phyloP scores from a whole-genome alignment of 2,888 invertebrate genomes.

The Callimorpha dominula region DNA sequence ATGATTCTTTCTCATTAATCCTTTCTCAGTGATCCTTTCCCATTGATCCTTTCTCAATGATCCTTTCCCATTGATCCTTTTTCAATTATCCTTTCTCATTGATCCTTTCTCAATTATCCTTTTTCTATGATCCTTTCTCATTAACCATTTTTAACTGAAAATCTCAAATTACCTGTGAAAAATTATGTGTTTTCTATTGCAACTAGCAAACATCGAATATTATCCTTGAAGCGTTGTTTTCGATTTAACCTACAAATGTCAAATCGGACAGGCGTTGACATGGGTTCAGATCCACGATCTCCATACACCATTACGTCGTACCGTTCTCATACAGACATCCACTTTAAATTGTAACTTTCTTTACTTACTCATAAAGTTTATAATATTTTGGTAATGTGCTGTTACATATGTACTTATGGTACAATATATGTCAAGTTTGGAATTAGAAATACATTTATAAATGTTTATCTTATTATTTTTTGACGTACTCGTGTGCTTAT shows the following conservation, averaged over 20 bases:
- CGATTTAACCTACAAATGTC: conserved; percentile 19
- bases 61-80: no score
- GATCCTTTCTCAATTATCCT: no score
- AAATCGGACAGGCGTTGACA: conserved; percentile 31
- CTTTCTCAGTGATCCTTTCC: no score
- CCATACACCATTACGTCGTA: conserved; percentile 8
- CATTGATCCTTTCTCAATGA: no score
- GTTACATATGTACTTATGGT: neutral
- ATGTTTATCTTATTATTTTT: neutral
- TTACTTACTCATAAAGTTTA: conserved; percentile 6
- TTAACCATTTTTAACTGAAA: no score
- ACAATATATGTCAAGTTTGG: conserved; percentile 10
- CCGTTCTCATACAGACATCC: conserved; percentile 3
- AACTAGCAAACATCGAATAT: neutral
- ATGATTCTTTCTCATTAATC: no score
- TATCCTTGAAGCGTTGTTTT: neutral
- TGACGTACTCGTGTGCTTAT: neutral
- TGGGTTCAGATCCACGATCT: conserved; percentile 22
- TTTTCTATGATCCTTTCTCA: neutral
- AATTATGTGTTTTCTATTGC: neutral
- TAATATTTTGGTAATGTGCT: neutral
- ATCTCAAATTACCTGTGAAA: neutral
- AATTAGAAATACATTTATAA: conserved; percentile 10
- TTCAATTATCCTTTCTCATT: no score
- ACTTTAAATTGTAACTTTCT: conserved; percentile 4